Base-by-base conservation (phyloP, 1,140 invertebrate species). In the Alviniconcha marisindica region DNA sequence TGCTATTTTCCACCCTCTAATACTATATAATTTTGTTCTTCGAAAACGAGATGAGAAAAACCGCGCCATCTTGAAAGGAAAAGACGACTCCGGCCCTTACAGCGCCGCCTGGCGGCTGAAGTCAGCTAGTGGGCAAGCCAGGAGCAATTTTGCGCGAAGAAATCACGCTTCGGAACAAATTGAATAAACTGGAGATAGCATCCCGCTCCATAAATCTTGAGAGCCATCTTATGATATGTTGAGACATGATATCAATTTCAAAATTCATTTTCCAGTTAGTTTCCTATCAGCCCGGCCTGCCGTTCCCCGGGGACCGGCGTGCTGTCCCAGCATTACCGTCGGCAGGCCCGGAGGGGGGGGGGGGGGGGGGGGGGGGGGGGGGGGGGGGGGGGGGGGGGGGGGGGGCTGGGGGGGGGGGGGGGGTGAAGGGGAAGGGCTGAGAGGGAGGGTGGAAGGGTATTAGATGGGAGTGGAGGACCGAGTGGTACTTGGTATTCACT, bases 261-360 rank as follows among this genome's bases (percentile, higher is more conserved):
- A 80, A 80, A 80, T 80, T 80, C 78, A 80, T 80, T 80, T 80
- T 80, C 78, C 78, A 80, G 78, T 80, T 80, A 80, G 78, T 80
- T 80, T 80, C 78, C 78, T 69, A 80, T 80, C 78, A 40, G 78
- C 36, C 78, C 15, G 56, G 2, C 12, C 40, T 33, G 24, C 31
- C 31, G 33, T 38, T 80, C 78, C 38, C 78, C 12, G 15, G 78
- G 36, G 78, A 80, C 21, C 36, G 33, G 40, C 38, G 78, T 44
- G 73, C 73, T n/a, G n/a, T 40, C 18, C 14, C 31, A 36, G 44
- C 42, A 76, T 76, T 76, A 76, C 73, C 73, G 1, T 38, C 31
- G 28, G n/a, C 36, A 21, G 31, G 31, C 14, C 24, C 38, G 18
- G n/a, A 18, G 21, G 28, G 24, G 31, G 24, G 28, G 54, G 77